Base-by-base conservation (phyloP, 2,888 invertebrate genomes). In the Melolontha melolontha region DNA sequence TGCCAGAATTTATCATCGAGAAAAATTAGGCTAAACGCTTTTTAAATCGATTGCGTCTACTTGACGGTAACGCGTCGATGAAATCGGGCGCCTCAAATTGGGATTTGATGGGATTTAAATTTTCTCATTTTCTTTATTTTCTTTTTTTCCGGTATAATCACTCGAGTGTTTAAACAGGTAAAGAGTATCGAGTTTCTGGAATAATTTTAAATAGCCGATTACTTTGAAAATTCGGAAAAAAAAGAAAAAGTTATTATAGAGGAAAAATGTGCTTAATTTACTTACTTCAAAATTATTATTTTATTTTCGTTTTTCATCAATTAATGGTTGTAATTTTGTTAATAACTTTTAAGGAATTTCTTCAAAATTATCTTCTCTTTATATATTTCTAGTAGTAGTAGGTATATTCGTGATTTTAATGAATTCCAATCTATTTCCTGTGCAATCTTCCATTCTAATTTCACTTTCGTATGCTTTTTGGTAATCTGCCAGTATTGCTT, bases 91-190 rank as follows among this genome's bases (percentile, higher is more conserved):
- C n/a, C 29, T 66, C 62, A 70, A 68, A 66, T 68, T 68, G 52
- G 44, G 55, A 66, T 68, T 70, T 70, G 66, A 70, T 70, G 70
- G 70, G 68, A 70, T 70, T 70, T 68, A 70, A 68, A 68, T 68
- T 64, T 63, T 14, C 50, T 41, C 42, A 47, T 44, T 52, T 65
- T 54, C 27, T 50, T 63, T 39, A 29, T 10, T 16, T 27, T 27
- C 29, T 51, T 51, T 51, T 16, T n/a, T 1, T 22, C 22, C n/a
- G 44, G 44, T 29, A 27, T 51, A 51, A 51, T 51, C 42, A 14
- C 12, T 5, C 17, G 27, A 22, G 5, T 22, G 42, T 7, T 42
- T 57, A 39, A 41, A 55, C 57, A 55, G 55, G 41, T 40, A 55
- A 6, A 55, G 54, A 17, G 42, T 55, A 41, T 55, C 40, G 41